A percentile compares a stretch with the other conserved stretches of the same genome.
These are phyloP conservation scores for Anguilla marmorata DNA, from an alignment of 2,797 vertebrate genomes.

Conservation along the genomic window DNA sequence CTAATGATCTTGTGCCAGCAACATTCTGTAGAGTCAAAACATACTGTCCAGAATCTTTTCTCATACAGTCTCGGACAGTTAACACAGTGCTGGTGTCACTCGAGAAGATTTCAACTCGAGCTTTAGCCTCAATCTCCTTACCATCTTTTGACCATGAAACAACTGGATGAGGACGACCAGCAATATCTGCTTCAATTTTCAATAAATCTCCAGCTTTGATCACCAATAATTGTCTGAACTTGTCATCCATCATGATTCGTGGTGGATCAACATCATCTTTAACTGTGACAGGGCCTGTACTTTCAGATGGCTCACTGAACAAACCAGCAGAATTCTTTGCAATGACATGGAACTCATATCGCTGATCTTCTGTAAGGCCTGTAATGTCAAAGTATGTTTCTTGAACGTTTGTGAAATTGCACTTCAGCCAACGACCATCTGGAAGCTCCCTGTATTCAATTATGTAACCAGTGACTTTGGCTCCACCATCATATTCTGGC, in stretches of 20 bases:
- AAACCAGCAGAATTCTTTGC: constrained; percentile 93
- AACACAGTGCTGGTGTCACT: constrained; percentile 80
- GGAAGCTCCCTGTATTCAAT: constrained; percentile 90
- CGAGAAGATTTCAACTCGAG: constrained; percentile 86
- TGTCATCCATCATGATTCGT: constrained; percentile 88
- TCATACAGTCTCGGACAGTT: constrained; percentile 86
- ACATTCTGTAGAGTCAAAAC: constrained; percentile 86
- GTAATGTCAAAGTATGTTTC: constrained; percentile 92
- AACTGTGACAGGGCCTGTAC: constrained; percentile 91
- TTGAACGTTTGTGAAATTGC: constrained; percentile 90
- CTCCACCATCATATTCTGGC: constrained; percentile 93
- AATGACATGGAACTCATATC: constrained; percentile 92
- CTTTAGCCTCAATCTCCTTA: constrained; percentile 86
- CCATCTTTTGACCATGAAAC: constrained; percentile 92
- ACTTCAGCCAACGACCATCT: constrained; percentile 93
- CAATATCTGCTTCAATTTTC: constrained; percentile 88
- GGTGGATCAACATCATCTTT: constrained; percentile 93
- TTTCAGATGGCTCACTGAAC: constrained; percentile 86
- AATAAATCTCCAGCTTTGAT: constrained; percentile 92
- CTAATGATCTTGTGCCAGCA: constrained; percentile 82
- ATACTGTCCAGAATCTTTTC: constrained; percentile 94
- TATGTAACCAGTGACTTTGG: constrained; percentile 93
- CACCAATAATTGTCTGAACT: constrained; percentile 83
- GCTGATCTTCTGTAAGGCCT: constrained; percentile 87
- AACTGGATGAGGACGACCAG: constrained; percentile 86